Conservation (phyloP, 2,888 invertebrate species). For the Parapristionchus giblindavisi region DNA sequence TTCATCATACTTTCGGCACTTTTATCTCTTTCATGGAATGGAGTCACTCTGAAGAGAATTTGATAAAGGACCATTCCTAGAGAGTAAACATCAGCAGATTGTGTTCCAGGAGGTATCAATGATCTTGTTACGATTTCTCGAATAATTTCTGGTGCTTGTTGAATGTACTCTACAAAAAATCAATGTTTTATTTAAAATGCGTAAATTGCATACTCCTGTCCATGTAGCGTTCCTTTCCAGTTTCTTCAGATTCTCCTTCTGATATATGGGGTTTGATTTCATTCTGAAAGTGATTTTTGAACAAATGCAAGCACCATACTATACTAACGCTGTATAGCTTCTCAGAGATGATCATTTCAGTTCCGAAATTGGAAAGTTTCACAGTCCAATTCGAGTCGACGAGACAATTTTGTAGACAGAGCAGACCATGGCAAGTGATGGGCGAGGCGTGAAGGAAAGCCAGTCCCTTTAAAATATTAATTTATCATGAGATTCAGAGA, state of each 20-base stretch:
- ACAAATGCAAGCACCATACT: neutral
- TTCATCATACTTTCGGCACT: constrained; percentile 53
- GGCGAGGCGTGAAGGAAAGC: constrained; percentile 63
- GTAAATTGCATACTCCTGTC: constrained; percentile 40
- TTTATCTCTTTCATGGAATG: constrained; percentile 64
- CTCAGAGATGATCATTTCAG: constrained; percentile 64
- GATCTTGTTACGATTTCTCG: constrained; percentile 63
- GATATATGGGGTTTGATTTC: constrained; percentile 46
- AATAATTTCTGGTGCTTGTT: constrained; percentile 68
- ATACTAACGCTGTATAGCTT: constrained; percentile 49
- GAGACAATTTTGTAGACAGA: constrained; percentile 68
- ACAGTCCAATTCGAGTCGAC: constrained; percentile 69
- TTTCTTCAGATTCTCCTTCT: constrained; percentile 33
- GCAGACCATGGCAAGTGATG: constrained; percentile 61
- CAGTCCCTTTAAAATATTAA: constrained; percentile 52
- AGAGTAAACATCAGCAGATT: constrained; percentile 63
- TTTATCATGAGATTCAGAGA: neutral
- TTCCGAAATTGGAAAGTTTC: constrained; percentile 67
- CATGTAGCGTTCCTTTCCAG: constrained; percentile 38
- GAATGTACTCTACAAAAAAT: constrained; percentile 61
- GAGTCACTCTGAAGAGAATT: constrained; percentile 66
- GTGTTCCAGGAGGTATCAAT: constrained; percentile 59
- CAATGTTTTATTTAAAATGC: constrained; percentile 21
- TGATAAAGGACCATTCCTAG: constrained; percentile 67
- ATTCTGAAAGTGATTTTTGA: constrained; percentile 38